Evolutionary conservation across 1,140 invertebrate genomes (phyloP).

Genomic region (Aphelinus atriplicis): DNA sequence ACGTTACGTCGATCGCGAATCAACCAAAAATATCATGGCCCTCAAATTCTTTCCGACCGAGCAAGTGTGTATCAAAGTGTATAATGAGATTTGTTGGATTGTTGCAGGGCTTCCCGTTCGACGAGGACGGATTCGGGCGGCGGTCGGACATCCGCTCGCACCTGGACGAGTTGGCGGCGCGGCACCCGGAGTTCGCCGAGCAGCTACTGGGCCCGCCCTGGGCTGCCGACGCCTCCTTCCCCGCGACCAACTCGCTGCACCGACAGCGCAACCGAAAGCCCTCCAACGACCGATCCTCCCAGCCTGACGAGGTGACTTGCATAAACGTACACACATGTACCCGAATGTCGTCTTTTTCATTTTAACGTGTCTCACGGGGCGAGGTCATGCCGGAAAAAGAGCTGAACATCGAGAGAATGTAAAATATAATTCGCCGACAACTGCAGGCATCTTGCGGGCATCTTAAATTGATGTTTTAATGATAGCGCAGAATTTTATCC

Average conservation of each 20-base stretch:
- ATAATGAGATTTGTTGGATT: not conserved
- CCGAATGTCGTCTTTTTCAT: not conserved
- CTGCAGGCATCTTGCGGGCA: too few species aligned
- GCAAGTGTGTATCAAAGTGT: not conserved
- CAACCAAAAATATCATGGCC: too few species aligned
- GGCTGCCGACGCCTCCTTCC: slow-evolving; percentile 63
- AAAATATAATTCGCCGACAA: too few species aligned
- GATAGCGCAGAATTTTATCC: too few species aligned
- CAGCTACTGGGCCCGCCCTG: slow-evolving; percentile 65
- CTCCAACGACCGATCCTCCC: slow-evolving; percentile 41
- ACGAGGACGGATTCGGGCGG: slow-evolving; percentile 69
- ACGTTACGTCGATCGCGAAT: too few species aligned
- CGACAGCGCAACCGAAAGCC: slow-evolving; percentile 51
- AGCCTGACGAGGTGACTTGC: slow-evolving; percentile 54
- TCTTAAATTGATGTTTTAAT: too few species aligned
- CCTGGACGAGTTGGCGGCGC: slow-evolving; percentile 68
- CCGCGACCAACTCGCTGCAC: slow-evolving; percentile 39
- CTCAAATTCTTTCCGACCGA: too few species aligned
- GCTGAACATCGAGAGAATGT: too few species aligned
- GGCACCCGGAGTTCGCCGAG: slow-evolving; percentile 73
- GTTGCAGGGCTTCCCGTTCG: slow-evolving; percentile 75
- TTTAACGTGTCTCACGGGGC: not conserved
- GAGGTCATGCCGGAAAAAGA: too few species aligned
- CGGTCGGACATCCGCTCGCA: slow-evolving; percentile 67
- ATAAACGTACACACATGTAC: too few species aligned